phyloP scores from a whole-genome alignment of 2,888 invertebrate species.

The Pocota personata region DNA sequence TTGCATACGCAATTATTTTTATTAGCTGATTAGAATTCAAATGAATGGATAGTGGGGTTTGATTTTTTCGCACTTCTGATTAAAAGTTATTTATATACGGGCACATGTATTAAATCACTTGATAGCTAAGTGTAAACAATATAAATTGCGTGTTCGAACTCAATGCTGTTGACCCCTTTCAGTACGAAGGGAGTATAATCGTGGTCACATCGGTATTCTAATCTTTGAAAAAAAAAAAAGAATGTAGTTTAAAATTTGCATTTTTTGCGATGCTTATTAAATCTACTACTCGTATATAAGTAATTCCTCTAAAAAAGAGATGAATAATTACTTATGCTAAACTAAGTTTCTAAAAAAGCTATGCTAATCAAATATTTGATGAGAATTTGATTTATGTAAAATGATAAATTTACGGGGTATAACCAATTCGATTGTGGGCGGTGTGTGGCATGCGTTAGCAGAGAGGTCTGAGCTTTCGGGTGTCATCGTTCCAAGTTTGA shows the following conservation, averaged over 20 bases:
- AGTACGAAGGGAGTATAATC: not conserved
- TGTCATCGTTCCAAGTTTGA: slow-evolving; percentile 20
- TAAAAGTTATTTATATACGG: slow-evolving; percentile 12
- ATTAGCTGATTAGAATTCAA: slow-evolving; percentile 46
- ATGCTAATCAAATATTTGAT: slow-evolving; percentile 12
- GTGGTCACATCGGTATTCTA: not conserved
- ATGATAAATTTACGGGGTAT: not conserved
- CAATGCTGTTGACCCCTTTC: slow-evolving; percentile 43
- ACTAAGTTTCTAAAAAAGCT: not conserved
- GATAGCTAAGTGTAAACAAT: slow-evolving; percentile 29
- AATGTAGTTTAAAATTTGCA: not conserved
- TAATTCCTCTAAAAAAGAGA: not conserved
- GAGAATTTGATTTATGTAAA: slow-evolving; percentile 20
- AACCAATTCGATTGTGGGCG: slow-evolving; percentile 12
- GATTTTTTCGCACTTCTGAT: slow-evolving; percentile 4
- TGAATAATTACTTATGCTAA: not conserved
- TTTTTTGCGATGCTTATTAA: not conserved
- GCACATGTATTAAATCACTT: not conserved
- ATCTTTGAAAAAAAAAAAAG: not conserved
- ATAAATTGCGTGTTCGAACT: slow-evolving; percentile 23
- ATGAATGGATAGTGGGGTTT: not conserved
- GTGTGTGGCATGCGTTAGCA: not conserved
- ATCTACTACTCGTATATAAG: not conserved
- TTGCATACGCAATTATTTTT: slow-evolving; percentile 42
- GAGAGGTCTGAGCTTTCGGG: not conserved